Evolutionary conservation across 2,113 vertebrate species (phyloP).

Genomic region (Pica pica): DNA sequence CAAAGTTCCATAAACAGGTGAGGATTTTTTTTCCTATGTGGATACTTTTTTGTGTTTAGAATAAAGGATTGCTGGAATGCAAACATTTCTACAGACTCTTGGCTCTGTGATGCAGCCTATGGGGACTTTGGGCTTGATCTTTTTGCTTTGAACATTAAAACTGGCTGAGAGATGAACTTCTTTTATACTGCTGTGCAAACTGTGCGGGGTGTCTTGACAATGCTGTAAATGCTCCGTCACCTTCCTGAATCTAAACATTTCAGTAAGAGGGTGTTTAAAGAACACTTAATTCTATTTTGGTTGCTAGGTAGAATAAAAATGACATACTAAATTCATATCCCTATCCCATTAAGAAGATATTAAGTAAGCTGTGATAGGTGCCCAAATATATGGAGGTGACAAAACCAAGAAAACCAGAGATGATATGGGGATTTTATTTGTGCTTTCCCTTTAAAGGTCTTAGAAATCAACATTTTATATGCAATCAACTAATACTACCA

Average conservation of each 20-base stretch:
- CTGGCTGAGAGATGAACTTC: neutral
- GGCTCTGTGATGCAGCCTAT: neutral
- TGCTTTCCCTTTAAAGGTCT: neutral
- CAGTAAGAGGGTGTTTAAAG: neutral
- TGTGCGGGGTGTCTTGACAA: neutral
- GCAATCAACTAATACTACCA: neutral
- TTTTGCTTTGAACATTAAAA: neutral
- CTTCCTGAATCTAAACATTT: neutral
- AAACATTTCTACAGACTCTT: neutral
- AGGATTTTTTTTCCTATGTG: neutral
- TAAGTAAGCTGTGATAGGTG: neutral
- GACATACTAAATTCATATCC: neutral
- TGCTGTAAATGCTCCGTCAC: neutral
- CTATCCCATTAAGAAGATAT: neutral
- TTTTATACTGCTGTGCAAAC: neutral
- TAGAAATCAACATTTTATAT: neutral
- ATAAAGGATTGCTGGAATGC: neutral
- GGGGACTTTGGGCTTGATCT: neutral
- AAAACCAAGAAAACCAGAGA: neutral
- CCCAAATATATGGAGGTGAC: neutral
- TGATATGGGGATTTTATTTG: neutral
- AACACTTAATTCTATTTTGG: neutral
- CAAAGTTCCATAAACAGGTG: neutral
- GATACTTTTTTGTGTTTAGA: neutral
- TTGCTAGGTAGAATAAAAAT: neutral